Evolutionary conservation across 2,797 vertebrate genomes (phyloP).

Genomic region (Macropus fuliginosus): DNA sequence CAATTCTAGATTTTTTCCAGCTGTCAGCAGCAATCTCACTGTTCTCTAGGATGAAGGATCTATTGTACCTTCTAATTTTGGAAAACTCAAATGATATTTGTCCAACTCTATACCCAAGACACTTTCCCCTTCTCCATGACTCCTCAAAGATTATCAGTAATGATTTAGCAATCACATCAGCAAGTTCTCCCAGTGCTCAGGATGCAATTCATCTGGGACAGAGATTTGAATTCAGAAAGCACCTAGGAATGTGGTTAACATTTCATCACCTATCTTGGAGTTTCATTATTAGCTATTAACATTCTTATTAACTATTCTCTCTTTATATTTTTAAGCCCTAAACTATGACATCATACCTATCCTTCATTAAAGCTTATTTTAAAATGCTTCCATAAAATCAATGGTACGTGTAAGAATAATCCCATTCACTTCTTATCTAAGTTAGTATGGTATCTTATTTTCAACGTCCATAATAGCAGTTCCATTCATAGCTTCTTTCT

Average conservation of each 20-base stretch:
- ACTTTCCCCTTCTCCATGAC: neutral
- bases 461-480: neutral
- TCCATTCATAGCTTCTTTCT: neutral
- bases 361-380: neutral
- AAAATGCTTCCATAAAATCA: neutral
- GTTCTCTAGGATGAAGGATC: neutral
- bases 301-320: neutral
- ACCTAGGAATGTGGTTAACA: neutral
- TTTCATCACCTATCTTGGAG: neutral
- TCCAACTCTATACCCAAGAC: neutral
- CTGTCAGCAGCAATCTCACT: neutral
- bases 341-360: neutral
- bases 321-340: neutral
- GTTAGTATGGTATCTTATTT: neutral
- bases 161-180: neutral
- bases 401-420: neutral
- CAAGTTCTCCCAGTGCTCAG: neutral
- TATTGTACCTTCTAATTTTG: neutral
- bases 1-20: neutral
- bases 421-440: neutral
- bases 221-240: neutral
- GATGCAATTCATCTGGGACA: neutral
- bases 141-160: neutral
- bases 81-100: neutral
- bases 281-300: neutral